Evolutionary conservation across 2,113 vertebrate genomes (phyloP).

Genomic region (Clarias magur): DNA sequence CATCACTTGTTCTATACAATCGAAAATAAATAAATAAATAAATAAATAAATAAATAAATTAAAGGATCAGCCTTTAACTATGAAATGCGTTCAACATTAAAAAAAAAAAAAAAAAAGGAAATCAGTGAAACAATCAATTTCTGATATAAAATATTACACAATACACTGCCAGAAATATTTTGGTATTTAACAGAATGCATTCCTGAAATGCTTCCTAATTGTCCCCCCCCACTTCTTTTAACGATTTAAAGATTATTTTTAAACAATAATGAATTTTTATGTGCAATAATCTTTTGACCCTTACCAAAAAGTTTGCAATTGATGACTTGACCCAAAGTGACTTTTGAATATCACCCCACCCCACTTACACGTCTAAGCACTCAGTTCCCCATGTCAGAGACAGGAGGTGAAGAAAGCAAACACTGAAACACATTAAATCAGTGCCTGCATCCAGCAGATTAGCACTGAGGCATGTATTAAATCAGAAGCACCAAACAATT

Average conservation of each 20-base stretch:
- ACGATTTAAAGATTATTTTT: not conserved
- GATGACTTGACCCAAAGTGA: not conserved
- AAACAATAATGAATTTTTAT: not conserved
- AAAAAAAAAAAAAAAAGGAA: not conserved
- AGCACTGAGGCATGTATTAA: constrained; percentile 34
- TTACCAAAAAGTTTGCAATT: not conserved
- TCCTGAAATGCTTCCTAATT: not conserved
- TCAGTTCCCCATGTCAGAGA: not conserved
- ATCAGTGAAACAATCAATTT: not conserved
- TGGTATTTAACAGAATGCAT: not conserved
- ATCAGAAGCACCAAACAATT: constrained; percentile 49
- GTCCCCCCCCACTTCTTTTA: not conserved
- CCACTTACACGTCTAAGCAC: not conserved
- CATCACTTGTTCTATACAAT: not conserved
- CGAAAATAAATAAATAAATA: not conserved
- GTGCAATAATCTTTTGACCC: not conserved
- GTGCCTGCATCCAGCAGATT: constrained; percentile 39
- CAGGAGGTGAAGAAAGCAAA: constrained; percentile 29
- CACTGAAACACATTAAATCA: constrained; percentile 35
- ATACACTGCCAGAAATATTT: not conserved
- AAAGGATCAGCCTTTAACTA: not conserved
- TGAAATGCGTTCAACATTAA: not conserved
- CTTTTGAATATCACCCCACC: not conserved
- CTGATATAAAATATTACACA: not conserved
- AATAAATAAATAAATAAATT: not conserved